Evolutionary conservation across 1,140 invertebrate genomes (phyloP), one percentile per base, ranked within the genome.

Genomic region (Zeugodacus cucurbitae): DNA sequence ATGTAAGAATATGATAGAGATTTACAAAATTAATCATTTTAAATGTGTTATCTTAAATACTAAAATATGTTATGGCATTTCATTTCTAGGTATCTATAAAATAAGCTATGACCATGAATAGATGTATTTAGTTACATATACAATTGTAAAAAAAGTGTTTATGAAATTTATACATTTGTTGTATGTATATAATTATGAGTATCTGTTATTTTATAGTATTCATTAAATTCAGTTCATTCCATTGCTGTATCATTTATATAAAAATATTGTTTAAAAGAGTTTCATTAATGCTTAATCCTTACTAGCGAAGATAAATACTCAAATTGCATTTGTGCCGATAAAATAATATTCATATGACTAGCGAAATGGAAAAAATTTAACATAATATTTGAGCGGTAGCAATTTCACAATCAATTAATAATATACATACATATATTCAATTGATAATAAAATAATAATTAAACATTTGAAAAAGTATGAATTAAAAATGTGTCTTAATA

Each of bases 341-440:
- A 54, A 29, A 29, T 48, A 82, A n/a, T 41, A 74, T 74, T 74
- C 29, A 34, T 29, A 82, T 82, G 74, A 82, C 74, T 82, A 82
- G 74, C 22, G 26, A 70, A 70, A 37, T 70, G 22, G 22, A 41
- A 48, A 48, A 82, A 82, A 29, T 48, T 48, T 41, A 29, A 48
- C 8, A 48, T 48, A 22, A 48, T 3, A 32, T 41, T 74, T 67
- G 26, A 17, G 64, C 17, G 22, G 7, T 67, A 54, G 3, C 11
- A 54, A 34, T 70, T 70, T 70, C 17, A 34, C 14, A 32, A 70
- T 34, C 17, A 17, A 54, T 17, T 54, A 54, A 54, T 54, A 54
- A 17, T 54, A 54, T 54, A 17, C 14, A 54, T 54, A 54, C 14
- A 17, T 54, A 54, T 54, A 54, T 54, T 54, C 17, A 54, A 54